Conservation (phyloP, 2,113 vertebrate genomes). For the Tragulus kanchil region DNA sequence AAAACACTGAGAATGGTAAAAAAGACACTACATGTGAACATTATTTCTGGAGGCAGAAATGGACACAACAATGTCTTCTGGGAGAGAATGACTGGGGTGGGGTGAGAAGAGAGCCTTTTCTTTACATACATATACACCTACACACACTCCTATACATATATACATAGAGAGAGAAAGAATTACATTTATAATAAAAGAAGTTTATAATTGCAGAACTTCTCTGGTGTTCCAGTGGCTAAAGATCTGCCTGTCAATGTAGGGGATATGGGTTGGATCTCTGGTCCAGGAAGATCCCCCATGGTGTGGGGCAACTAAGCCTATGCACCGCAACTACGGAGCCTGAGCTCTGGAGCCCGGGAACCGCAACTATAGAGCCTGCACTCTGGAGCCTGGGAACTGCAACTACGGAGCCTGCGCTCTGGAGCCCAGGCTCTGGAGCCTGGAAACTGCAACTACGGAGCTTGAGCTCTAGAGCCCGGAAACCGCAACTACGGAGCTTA, state of each 20-base stretch:
- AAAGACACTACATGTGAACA: neutral
- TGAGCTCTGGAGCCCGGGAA: no score
- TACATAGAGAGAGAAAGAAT: neutral
- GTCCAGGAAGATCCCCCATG: neutral
- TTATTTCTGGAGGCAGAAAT: neutral
- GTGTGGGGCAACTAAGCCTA: neutral
- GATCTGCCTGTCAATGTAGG: neutral
- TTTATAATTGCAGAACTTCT: neutral
- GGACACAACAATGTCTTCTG: neutral
- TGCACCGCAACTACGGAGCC: neutral
- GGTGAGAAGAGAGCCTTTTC: neutral
- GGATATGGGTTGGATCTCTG: neutral
- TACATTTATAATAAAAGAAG: neutral
- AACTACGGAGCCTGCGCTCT: no score
- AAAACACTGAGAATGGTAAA: neutral
- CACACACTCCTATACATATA: no score
- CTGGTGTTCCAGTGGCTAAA: neutral
- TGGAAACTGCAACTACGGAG: no score
- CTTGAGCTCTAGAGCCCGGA: no score
- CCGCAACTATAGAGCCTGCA: no score
- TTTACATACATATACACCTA: rapidly evolving
- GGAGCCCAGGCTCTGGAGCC: no score
- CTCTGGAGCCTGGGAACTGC: no score
- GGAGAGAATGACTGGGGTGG: neutral
- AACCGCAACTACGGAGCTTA: neutral